These are phyloP conservation scores for Entomobrya proxima DNA, from an alignment of 2,888 invertebrate species.

Conservation along the genomic window DNA sequence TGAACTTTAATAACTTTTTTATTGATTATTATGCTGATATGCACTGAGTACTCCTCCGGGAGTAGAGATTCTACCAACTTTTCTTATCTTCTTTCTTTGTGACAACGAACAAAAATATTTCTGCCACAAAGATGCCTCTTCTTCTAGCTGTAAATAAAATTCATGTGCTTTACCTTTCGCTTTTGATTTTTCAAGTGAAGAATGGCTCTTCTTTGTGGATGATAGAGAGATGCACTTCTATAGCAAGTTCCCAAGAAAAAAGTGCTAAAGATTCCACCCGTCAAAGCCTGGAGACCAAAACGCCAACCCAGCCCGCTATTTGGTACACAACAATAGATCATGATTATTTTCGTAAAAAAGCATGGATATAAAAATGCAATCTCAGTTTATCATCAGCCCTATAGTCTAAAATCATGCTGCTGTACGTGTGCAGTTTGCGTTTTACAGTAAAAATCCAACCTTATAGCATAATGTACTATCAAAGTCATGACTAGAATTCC, in stretches of 20 bases:
- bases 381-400: constrained; percentile 78
- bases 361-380: constrained; percentile 78
- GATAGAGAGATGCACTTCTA: constrained; percentile 81
- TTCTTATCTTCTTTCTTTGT: too few relatives aligned
- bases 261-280: constrained; percentile 88
- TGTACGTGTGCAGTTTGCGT: not conserved
- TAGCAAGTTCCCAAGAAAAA: constrained; percentile 89
- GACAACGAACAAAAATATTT: not conserved
- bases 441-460: constrained; percentile 32
- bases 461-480: constrained; percentile 61
- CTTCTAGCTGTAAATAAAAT: not conserved
- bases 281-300: constrained; percentile 88
- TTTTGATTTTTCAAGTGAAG: constrained; percentile 93
- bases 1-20: too few relatives aligned
- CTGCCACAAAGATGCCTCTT: not conserved
- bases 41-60: too few relatives aligned
- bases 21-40: too few relatives aligned
- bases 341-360: constrained; percentile 76
- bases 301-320: constrained; percentile 87
- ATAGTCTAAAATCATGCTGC: constrained; percentile 76
- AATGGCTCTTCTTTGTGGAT: constrained; percentile 90
- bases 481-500: constrained; percentile 78
- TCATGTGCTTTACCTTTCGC: constrained; percentile 81
- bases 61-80: too few relatives aligned
- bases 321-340: constrained; percentile 6